These are phyloP conservation scores for Onychomys leucogaster DNA, from an alignment of 2,797 vertebrate species.

Conservation along the genomic window DNA sequence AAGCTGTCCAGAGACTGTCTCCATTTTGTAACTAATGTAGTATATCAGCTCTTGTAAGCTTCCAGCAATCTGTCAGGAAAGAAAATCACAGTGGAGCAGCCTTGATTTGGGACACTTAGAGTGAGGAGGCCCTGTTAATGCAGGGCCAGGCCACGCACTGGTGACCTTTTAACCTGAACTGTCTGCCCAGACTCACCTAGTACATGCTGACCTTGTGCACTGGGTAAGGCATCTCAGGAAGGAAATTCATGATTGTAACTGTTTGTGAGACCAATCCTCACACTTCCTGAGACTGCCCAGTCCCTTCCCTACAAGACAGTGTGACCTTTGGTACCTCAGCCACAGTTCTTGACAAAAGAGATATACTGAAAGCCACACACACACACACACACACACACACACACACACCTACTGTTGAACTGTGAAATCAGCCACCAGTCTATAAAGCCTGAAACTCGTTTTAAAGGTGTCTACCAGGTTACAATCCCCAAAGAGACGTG, in stretches of 20 bases:
- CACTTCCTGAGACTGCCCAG: neutral
- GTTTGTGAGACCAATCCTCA: neutral
- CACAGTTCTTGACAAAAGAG: neutral
- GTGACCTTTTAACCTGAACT: neutral
- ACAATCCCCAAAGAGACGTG: neutral
- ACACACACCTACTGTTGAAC: neutral
- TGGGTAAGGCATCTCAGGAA: neutral
- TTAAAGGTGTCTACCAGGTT: neutral
- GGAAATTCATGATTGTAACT: neutral
- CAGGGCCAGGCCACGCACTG: too few species aligned
- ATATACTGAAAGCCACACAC: neutral
- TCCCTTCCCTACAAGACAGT: neutral
- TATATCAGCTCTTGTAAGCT: neutral
- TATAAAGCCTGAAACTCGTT: neutral
- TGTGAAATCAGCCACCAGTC: neutral
- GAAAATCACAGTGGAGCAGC: neutral
- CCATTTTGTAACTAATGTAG: neutral
- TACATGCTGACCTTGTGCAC: neutral
- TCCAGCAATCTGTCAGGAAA: neutral
- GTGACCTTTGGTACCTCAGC: neutral
- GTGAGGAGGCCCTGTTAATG: neutral
- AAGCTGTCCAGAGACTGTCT: fast-evolving
- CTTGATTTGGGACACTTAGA: neutral
- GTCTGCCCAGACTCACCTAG: neutral
- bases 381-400: neutral